Conservation (phyloP, 1,140 invertebrate genomes). For the Kradibia gibbosae region DNA sequence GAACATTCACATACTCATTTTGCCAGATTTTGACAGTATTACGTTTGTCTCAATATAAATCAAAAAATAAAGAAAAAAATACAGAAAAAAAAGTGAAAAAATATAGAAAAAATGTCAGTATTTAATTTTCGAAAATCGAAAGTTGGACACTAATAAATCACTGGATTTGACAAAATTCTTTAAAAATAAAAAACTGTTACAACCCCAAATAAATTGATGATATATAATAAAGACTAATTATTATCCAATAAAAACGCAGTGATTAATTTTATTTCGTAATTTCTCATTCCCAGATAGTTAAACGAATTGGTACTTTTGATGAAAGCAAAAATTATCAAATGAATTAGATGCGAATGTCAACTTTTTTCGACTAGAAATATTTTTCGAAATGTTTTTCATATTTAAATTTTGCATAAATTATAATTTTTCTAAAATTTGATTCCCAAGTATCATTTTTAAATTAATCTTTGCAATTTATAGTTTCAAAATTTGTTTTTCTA, state of each 20-base stretch:
- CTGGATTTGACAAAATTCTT: constrained; percentile 27
- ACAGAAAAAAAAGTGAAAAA: constrained; percentile 38
- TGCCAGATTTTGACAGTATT: constrained; percentile 43
- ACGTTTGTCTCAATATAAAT: constrained; percentile 29
- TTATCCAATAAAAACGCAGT: neutral
- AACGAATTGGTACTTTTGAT: constrained; percentile 4
- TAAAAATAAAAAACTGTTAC: constrained; percentile 16
- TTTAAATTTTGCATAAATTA: neutral
- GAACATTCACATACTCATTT: constrained; percentile 42
- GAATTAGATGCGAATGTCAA: constrained; percentile 10
- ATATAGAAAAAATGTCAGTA: constrained; percentile 2
- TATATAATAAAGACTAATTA: neutral
- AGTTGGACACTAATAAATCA: constrained; percentile 8
- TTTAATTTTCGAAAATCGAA: constrained; percentile 13
- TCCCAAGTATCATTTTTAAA: neutral
- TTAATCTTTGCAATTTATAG: neutral
- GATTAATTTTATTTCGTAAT: constrained; percentile 18
- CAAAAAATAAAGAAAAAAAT: constrained; percentile 22
- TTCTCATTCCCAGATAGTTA: constrained; percentile 13
- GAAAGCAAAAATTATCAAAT: constrained; percentile 22
- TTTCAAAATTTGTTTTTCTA: too few species aligned
- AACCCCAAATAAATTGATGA: constrained; percentile 9
- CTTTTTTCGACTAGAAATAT: constrained; percentile 10
- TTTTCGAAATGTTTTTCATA: neutral
- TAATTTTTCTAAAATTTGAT: neutral